phyloP scores from a whole-genome alignment of 2,113 vertebrate genomes.

The Emydura subglobosa region DNA sequence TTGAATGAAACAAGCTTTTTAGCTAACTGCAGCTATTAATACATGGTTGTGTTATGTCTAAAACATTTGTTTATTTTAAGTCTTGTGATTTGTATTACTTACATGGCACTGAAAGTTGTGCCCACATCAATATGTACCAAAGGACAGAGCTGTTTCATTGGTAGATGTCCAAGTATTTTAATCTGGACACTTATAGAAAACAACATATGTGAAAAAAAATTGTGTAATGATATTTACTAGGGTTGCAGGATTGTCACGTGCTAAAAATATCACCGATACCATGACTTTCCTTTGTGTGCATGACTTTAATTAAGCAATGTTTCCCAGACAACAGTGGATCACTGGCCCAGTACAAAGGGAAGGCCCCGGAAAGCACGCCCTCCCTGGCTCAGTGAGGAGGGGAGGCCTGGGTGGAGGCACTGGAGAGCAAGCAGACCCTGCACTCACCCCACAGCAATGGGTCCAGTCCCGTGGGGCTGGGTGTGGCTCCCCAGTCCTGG shows the following conservation, averaged over 20 bases:
- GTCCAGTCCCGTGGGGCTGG: no score
- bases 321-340: background rate
- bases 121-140: constrained; percentile 53
- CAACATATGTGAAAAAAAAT: constrained; percentile 17
- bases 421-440: background rate
- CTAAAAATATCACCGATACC: background rate
- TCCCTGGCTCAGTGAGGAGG: background rate
- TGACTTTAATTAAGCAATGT: background rate
- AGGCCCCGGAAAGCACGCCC: background rate
- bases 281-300: background rate
- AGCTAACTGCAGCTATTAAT: background rate
- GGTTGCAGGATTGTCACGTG: background rate
- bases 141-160: constrained; percentile 65
- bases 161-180: constrained; percentile 63
- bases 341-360: no score
- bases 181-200: constrained; percentile 34
- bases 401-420: background rate
- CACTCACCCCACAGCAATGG: background rate
- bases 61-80: constrained; percentile 41
- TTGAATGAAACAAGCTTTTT: constrained; percentile 4
- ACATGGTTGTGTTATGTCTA: background rate
- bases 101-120: constrained; percentile 25
- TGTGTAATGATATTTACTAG: constrained; percentile 16
- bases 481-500: background rate
- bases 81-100: constrained; percentile 49